Evolutionary conservation across 2,113 vertebrate species (phyloP).

Genomic region (Rhinopomastus cyanomelas): DNA sequence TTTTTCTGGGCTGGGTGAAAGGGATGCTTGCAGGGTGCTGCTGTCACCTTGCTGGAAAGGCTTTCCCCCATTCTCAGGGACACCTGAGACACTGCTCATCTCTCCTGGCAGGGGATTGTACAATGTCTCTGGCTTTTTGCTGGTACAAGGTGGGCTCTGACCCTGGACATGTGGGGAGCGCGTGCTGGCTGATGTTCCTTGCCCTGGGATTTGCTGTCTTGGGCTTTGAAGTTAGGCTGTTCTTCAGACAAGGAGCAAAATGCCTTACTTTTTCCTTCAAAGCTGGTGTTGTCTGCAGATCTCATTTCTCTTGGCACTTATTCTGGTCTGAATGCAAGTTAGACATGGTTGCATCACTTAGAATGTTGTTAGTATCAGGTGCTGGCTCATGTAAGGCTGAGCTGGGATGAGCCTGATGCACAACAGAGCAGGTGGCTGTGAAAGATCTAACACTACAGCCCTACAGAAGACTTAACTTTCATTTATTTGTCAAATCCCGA

Average conservation of each 20-base stretch:
- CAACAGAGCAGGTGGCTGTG: not conserved
- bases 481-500: not conserved
- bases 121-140: not conserved
- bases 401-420: not conserved
- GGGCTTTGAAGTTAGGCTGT: not conserved
- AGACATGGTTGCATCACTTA: not conserved
- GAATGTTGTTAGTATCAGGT: not conserved
- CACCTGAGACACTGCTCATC: fast-evolving
- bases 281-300: not conserved
- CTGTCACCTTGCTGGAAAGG: not conserved
- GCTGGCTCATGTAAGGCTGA: not conserved
- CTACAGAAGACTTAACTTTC: not conserved
- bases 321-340: not conserved
- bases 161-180: too few relatives aligned
- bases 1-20: fast-evolving
- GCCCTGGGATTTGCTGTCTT: not conserved
- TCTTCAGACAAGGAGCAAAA: not conserved
- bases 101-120: not conserved
- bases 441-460: not conserved
- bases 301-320: fast-evolving
- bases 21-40: not conserved
- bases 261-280: not conserved
- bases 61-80: fast-evolving
- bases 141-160: fast-evolving
- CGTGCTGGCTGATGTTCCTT: not conserved